Percentiles rank a stretch among this genome's conserved stretches.
Conservation (phyloP, 2,797 vertebrate species). For the Epinephelus coioides region DNA sequence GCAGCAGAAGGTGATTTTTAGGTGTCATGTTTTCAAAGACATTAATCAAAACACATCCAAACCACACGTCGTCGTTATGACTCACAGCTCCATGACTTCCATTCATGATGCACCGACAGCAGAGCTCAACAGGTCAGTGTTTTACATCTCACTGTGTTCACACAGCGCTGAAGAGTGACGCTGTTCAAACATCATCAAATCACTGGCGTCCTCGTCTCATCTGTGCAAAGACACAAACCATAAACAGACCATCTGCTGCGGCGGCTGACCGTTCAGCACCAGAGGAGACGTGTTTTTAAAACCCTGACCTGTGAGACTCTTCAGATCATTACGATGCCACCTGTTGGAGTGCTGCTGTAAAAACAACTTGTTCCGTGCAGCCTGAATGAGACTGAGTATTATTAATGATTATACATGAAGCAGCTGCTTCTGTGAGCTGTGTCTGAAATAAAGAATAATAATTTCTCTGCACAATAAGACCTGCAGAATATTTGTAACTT, state of each 20-base stretch:
- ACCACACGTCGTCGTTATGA: too few relatives aligned
- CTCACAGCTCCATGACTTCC: too few relatives aligned
- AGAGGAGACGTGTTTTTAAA: neutral
- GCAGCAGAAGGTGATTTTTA: too few relatives aligned
- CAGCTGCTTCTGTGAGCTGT: neutral
- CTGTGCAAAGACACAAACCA: neutral
- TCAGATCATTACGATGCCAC: constrained; percentile 67
- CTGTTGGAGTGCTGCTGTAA: constrained; percentile 74
- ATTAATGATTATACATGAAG: neutral
- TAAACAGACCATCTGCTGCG: neutral
- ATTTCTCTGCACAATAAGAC: neutral
- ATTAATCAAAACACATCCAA: too few relatives aligned
- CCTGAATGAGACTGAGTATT: neutral
- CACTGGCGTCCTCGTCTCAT: neutral
- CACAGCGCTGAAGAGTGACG: neutral
- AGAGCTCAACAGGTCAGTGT: neutral
- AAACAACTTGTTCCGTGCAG: constrained; percentile 17
- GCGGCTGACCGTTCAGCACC: neutral
- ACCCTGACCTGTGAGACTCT: constrained; percentile 28
- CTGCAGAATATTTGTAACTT: neutral
- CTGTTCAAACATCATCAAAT: neutral
- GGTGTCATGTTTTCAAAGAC: too few relatives aligned
- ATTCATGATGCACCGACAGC: too few relatives aligned
- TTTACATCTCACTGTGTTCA: constrained; percentile 1
- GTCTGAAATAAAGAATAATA: neutral